These are phyloP conservation scores for Cygnus atratus DNA, from an alignment of 2,113 vertebrate species.

Conservation along the genomic window DNA sequence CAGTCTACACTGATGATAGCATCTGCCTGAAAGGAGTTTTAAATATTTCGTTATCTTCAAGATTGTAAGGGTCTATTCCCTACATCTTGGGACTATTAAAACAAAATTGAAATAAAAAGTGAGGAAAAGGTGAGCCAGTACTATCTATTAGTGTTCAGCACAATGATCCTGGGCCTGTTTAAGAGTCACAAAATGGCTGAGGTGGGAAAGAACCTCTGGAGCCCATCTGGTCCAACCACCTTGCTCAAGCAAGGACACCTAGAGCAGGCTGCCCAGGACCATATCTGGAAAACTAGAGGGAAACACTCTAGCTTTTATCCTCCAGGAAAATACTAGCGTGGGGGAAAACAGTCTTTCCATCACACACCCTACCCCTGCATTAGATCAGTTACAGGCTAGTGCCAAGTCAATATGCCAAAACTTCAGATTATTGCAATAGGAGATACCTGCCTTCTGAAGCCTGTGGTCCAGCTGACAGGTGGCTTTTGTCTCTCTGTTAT, in stretches of 20 bases:
- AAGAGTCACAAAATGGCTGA: background rate
- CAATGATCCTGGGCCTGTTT: background rate
- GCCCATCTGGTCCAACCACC: background rate
- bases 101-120: background rate
- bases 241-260: background rate
- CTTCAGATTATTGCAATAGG: background rate
- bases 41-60: background rate
- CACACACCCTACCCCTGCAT: background rate
- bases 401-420: background rate
- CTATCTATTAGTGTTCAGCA: background rate
- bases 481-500: background rate
- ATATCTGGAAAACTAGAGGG: background rate
- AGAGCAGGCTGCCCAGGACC: background rate
- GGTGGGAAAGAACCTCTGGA: too few species aligned
- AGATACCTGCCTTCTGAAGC: background rate
- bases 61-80: background rate
- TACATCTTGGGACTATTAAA: background rate
- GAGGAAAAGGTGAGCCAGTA: background rate
- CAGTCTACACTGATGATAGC: background rate
- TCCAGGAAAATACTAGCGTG: background rate
- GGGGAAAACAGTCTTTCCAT: background rate
- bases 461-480: background rate
- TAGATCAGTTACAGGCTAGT: background rate
- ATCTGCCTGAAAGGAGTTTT: background rate
- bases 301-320: background rate